phyloP scores from a whole-genome alignment of 2,888 invertebrate species.

The Gymnosoma rotundatum region DNA sequence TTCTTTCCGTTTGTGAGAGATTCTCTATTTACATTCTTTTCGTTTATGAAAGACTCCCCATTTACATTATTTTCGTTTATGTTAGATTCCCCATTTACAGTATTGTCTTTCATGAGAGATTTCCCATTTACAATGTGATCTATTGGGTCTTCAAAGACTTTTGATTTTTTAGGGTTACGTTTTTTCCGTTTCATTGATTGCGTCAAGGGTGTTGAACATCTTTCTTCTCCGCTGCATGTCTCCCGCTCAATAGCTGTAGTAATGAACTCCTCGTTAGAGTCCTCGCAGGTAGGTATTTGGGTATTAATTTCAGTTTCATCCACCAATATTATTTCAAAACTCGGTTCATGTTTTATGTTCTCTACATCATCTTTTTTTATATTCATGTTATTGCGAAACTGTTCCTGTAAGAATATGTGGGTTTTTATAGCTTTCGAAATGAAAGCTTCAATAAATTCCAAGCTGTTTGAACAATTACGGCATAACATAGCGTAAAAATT shows the following conservation, averaged over 20 bases:
- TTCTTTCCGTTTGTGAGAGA: background rate
- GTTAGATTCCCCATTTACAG: background rate
- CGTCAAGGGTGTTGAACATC: background rate
- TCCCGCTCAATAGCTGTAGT: background rate
- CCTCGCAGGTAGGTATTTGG: background rate
- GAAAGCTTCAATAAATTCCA: slow-evolving; percentile 32
- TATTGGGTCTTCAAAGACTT: background rate
- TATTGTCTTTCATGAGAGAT: background rate
- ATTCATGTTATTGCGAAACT: background rate
- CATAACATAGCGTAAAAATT: slow-evolving; percentile 29
- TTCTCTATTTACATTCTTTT: background rate
- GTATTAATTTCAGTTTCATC: background rate
- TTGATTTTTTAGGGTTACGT: background rate
- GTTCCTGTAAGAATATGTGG: background rate
- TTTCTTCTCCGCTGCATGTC: background rate
- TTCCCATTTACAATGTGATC: background rate
- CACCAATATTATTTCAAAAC: background rate
- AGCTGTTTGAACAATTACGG: slow-evolving; percentile 21
- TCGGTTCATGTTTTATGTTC: background rate
- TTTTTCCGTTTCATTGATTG: background rate
- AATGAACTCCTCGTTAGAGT: background rate
- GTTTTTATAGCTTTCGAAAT: slow-evolving; percentile 30
- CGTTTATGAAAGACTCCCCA: background rate
- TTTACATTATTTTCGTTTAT: background rate
- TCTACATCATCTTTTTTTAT: background rate